Base-by-base conservation (phyloP, 2,888 invertebrate genomes). In the Dasypolia templi region DNA sequence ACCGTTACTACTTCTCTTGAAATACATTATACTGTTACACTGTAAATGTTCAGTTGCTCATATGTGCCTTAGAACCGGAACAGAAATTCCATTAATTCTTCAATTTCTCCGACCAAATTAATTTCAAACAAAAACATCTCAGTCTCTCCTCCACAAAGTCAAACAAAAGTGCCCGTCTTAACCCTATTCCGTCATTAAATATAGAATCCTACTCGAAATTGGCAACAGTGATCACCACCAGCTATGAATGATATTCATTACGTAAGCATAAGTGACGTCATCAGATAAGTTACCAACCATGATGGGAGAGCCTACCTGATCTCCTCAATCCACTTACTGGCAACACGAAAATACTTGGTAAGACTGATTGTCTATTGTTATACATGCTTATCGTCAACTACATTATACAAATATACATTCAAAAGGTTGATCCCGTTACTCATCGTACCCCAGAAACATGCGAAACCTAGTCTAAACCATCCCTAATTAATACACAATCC, bases 231-330 rank as follows among this genome's bases (percentile, higher is more conserved):
- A 93, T 93, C 91, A 90, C 89, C 82, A n/a, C n/a, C n/a, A n/a
- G 89, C 90, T 93, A 94, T 91, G 93, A 94, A 94, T 93, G 93
- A 91, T 90, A 80, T 75, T 91, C 89, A 93, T 94, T 93, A 93
- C 89, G 85, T n/a, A n/a, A n/a, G n/a, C n/a, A n/a, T n/a, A n/a
- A n/a, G n/a, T n/a, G n/a, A n/a, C n/a, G n/a, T n/a, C n/a, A n/a
- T n/a, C n/a, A n/a, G n/a, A n/a, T n/a, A n/a, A n/a, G n/a, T n/a
- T n/a, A n/a, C n/a, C n/a, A n/a, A n/a, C n/a, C n/a, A n/a, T n/a
- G n/a, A n/a, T n/a, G n/a, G n/a, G n/a, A n/a, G n/a, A n/a, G n/a
- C n/a, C n/a, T n/a, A n/a, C n/a, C n/a, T n/a, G n/a, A n/a, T n/a
- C n/a, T n/a, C n/a, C n/a, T n/a, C n/a, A n/a, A n/a, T n/a, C n/a